These are phyloP conservation scores for Venustaconcha ellipsiformis DNA, from an alignment of 1,140 invertebrate species.

Conservation along the genomic window DNA sequence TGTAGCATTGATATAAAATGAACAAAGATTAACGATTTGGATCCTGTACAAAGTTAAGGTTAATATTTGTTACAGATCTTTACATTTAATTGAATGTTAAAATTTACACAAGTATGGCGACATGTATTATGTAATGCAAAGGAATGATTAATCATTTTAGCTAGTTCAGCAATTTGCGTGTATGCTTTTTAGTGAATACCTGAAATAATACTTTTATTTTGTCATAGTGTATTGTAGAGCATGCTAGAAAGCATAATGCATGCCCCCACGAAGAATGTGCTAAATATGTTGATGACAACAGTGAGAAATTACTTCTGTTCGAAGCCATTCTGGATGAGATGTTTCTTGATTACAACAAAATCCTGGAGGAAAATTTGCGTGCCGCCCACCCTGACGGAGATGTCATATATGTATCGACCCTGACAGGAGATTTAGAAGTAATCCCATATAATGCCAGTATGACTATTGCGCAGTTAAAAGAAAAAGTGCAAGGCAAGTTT, in stretches of 20 bases:
- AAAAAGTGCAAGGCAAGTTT: constrained; percentile 18
- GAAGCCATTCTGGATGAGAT: constrained; percentile 17
- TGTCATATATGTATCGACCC: constrained; percentile 10
- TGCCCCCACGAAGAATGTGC: constrained; percentile 24
- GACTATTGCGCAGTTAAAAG: constrained; percentile 27
- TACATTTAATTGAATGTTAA: no score
- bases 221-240: constrained; percentile 8
- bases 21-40: no score
- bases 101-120: no score
- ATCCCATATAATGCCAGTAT: constrained; percentile 8
- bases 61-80: no score
- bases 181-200: no score
- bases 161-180: no score
- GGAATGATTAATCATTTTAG: no score
- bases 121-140: no score
- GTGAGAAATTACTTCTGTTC: constrained; percentile 3
- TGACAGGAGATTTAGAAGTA: constrained; percentile 22
- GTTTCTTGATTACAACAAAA: constrained; percentile 18
- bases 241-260: constrained; percentile 6
- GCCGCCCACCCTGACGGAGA: not conserved
- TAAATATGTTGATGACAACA: not conserved
- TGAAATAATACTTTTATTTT: no score
- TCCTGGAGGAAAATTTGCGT: not conserved
- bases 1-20: no score
- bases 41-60: no score